These are phyloP conservation scores for Hyla sarda DNA, from an alignment of 2,113 vertebrate genomes.

Conservation along the genomic window DNA sequence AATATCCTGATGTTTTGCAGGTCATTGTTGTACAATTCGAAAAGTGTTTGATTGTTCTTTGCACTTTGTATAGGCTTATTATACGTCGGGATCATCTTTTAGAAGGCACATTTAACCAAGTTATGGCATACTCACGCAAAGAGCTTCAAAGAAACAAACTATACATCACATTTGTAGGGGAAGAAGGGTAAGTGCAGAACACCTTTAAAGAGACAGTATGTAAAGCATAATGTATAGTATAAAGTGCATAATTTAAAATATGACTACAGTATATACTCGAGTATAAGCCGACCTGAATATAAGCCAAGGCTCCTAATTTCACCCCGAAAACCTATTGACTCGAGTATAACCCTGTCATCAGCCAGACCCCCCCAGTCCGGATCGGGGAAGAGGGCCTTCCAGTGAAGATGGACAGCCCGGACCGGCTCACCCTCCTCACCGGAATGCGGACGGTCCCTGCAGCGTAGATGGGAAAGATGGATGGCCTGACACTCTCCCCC, in stretches of 20 bases:
- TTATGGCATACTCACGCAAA: constrained; percentile 97
- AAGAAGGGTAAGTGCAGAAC: constrained; percentile 86
- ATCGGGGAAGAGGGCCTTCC: no score
- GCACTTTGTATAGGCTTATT: constrained; percentile 78
- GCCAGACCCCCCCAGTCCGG: no score
- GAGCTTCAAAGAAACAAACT: constrained; percentile 98
- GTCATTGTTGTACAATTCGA: background rate
- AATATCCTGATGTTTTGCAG: background rate
- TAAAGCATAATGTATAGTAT: background rate
- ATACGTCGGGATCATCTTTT: constrained; percentile 92
- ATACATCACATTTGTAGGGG: constrained; percentile 94
- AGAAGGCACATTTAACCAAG: constrained; percentile 97
- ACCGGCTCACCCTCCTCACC: no score
- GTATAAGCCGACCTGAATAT: no score
- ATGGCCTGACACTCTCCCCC: no score
- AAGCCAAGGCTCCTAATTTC: no score
- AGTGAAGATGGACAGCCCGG: no score
- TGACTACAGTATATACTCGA: background rate
- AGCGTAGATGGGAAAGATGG: no score
- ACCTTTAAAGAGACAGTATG: background rate
- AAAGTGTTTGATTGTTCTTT: background rate
- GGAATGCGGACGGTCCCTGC: no score
- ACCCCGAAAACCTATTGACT: no score
- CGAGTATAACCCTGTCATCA: no score
- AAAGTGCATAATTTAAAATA: background rate